A percentile compares a stretch with the other conserved stretches of the same genome.
These are phyloP conservation scores for Halyomorpha halys DNA, from an alignment of 1,140 invertebrate species.

Conservation along the genomic window DNA sequence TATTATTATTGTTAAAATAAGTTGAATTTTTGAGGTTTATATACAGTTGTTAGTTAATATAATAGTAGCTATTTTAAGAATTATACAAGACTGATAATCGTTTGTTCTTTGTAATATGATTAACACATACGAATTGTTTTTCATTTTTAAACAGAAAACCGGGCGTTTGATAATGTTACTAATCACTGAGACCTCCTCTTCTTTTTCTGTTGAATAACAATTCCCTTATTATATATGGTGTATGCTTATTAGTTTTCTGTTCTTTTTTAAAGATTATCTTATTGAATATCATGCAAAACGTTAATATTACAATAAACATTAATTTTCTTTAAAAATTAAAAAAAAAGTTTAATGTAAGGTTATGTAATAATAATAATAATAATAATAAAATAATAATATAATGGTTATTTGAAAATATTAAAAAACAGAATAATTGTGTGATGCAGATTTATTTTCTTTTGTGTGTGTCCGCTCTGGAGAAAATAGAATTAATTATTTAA, in stretches of 20 bases:
- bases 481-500: constrained; percentile 1
- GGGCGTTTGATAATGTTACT: not conserved
- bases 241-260: constrained; percentile 15
- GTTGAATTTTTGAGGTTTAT: constrained; percentile 18
- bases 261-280: constrained; percentile 1
- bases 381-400: constrained; percentile 12
- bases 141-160: constrained; percentile 6
- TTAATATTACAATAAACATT: constrained; percentile 1
- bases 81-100: constrained; percentile 13
- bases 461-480: constrained; percentile 8
- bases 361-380: constrained; percentile 17
- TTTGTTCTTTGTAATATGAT: constrained; percentile 9
- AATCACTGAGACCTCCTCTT: constrained; percentile 6
- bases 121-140: constrained; percentile 1
- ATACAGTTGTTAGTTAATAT: constrained; percentile 12
- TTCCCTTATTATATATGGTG: constrained; percentile 12
- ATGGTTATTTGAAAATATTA: constrained; percentile 6
- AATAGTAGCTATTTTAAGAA: constrained; percentile 7
- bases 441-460: constrained; percentile 12
- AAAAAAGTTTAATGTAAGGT: constrained; percentile 15
- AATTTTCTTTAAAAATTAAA: constrained; percentile 9
- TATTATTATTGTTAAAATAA: constrained; percentile 14
- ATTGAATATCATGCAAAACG: constrained; percentile 13
- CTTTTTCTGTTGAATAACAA: constrained; percentile 1
- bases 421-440: constrained; percentile 9